phyloP scores from a whole-genome alignment of 2,113 vertebrate species.

The Pollachius pollachius region DNA sequence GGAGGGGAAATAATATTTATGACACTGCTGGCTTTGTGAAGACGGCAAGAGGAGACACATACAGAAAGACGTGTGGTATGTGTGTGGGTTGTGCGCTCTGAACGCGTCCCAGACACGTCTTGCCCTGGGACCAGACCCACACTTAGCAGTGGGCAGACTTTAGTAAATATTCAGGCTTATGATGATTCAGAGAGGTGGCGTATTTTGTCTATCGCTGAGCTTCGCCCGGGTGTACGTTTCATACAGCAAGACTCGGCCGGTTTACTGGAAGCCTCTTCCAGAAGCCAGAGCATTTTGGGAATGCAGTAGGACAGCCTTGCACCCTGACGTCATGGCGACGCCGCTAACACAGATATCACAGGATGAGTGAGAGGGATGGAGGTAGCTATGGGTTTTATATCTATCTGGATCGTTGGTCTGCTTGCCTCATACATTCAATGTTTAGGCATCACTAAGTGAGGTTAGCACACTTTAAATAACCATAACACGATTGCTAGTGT shows the following conservation, averaged over 20 bases:
- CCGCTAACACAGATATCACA: too few species aligned
- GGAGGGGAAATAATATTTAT: constrained; percentile 60
- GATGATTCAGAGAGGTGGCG: constrained; percentile 18
- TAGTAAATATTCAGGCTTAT: constrained; percentile 47
- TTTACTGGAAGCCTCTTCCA: constrained; percentile 22
- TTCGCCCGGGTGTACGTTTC: constrained; percentile 20
- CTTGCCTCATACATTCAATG: too few species aligned
- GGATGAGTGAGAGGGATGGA: too few species aligned
- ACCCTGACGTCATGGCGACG: too few species aligned
- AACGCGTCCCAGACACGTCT: constrained; percentile 48
- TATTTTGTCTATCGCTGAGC: constrained; percentile 35
- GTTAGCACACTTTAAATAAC: too few species aligned
- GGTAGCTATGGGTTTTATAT: too few species aligned
- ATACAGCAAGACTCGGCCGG: constrained; percentile 24
- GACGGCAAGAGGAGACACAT: constrained; percentile 41
- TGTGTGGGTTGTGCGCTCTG: constrained; percentile 63
- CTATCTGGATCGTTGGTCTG: too few species aligned
- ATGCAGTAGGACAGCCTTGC: too few species aligned
- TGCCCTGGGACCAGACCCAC: constrained; percentile 40
- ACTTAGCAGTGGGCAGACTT: constrained; percentile 57
- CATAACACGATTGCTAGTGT: too few species aligned
- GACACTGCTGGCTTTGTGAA: constrained; percentile 57
- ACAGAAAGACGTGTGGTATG: constrained; percentile 16
- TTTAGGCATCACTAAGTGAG: too few species aligned
- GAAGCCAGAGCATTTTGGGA: constrained; percentile 41